Percentiles rank a stretch among this genome's conserved stretches.
Conservation (phyloP, 2,888 invertebrate species). For the Terebella lapidaria region DNA sequence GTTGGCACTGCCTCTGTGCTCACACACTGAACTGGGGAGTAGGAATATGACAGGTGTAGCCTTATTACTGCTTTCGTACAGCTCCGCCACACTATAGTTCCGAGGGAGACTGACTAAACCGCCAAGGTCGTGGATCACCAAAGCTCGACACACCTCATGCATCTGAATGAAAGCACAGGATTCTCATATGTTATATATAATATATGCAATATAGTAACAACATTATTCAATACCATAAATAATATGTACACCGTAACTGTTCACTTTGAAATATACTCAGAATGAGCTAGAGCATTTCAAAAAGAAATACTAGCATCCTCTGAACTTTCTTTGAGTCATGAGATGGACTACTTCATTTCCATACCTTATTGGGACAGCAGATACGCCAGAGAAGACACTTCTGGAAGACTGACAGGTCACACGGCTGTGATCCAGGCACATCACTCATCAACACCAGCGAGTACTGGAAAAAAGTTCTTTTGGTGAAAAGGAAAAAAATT, state of each 20-base stretch:
- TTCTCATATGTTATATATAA: too few relatives aligned
- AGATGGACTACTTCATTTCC: neutral
- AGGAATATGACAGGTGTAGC: constrained; percentile 42
- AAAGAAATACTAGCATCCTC: too few relatives aligned
- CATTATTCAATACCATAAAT: too few relatives aligned
- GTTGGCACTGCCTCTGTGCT: too few relatives aligned
- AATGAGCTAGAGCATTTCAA: neutral
- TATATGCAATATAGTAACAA: too few relatives aligned
- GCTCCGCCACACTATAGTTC: constrained; percentile 38
- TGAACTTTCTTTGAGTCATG: too few relatives aligned
- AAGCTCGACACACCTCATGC: constrained; percentile 36
- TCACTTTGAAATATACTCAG: constrained; percentile 1
- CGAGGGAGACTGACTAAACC: constrained; percentile 33
- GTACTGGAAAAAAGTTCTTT: constrained; percentile 34
- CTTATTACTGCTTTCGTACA: constrained; percentile 34
- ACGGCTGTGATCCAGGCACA: constrained; percentile 38
- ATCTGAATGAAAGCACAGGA: too few relatives aligned
- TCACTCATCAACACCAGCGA: constrained; percentile 39
- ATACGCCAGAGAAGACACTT: constrained; percentile 49
- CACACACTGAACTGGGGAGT: constrained; percentile 25
- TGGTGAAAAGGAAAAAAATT: too few relatives aligned
- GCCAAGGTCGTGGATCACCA: constrained; percentile 45
- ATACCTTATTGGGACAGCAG: constrained; percentile 39
- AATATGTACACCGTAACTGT: too few relatives aligned
- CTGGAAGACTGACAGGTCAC: constrained; percentile 44